These are phyloP conservation scores for Hyperoplus immaculatus DNA, from an alignment of 2,797 vertebrate genomes.

Conservation along the genomic window DNA sequence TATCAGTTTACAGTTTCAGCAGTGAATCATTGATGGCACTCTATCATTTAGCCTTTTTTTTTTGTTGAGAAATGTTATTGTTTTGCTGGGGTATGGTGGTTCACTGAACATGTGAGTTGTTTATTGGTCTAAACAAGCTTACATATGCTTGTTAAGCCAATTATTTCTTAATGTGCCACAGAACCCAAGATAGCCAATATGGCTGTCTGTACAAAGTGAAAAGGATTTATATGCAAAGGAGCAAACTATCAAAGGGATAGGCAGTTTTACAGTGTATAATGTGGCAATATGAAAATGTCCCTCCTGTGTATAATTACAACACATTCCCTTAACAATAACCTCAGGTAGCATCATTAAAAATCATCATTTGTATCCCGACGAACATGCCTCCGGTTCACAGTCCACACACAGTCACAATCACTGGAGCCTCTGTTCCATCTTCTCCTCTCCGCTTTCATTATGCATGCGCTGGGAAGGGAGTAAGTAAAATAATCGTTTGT, in stretches of 20 bases:
- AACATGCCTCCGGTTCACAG: constrained; percentile 60
- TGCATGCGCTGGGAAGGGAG: constrained; percentile 73
- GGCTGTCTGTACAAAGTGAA: constrained; percentile 49
- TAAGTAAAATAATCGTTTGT: constrained; percentile 90
- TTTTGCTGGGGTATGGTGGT: constrained; percentile 27
- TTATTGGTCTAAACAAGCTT: constrained; percentile 42
- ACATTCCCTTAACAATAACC: constrained; percentile 61
- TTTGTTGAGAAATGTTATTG: constrained; percentile 1
- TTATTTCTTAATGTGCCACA: constrained; percentile 42
- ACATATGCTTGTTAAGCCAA: constrained; percentile 53
- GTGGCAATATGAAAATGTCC: constrained; percentile 61
- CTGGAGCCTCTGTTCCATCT: constrained; percentile 57
- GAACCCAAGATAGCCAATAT: constrained; percentile 44
- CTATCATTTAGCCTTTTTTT: not conserved
- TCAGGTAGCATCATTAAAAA: constrained; percentile 76
- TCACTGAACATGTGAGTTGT: constrained; percentile 19
- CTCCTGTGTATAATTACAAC: constrained; percentile 57
- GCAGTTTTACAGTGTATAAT: constrained; percentile 47
- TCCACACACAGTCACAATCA: constrained; percentile 59
- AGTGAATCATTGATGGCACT: not conserved
- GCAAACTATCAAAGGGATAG: constrained; percentile 60
- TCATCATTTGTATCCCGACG: constrained; percentile 57
- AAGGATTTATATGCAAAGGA: constrained; percentile 48
- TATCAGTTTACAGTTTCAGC: not conserved
- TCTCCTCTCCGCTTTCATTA: constrained; percentile 70